Evolutionary conservation across 2,888 invertebrate species (phyloP), one percentile per base, ranked within the genome.

Genomic region (Agrotis clavis): DNA sequence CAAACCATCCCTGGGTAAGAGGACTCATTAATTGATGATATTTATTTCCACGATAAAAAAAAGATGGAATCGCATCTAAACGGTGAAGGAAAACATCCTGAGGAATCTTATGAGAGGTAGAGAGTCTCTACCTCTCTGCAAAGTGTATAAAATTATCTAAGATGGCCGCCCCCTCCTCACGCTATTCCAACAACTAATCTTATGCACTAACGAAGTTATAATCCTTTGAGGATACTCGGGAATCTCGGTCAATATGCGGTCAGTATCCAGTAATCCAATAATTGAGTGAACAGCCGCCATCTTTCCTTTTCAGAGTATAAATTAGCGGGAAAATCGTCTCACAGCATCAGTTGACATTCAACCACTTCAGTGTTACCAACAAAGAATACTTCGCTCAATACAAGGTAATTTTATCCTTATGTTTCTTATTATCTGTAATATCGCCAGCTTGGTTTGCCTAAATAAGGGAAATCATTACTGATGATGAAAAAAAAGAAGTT

Each of bases 181-280:
- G 71, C 69, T 62, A 79, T 74, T 80, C 79, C 61, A 82, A 74
- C 75, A 81, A 83, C 82, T 74, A 90, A 91, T 90, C 87, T 86
- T 87, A 88, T 90, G 91, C 92, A 92, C 89, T 93, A 94, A 94
- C 90, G 77, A 92, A 94, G 93, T 94, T 95, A 88, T 90, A 90
- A 94, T 94, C 94, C 93, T 92, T 61, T 35, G 87, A 86, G 94
- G 61, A 72, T 72, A 66, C 63, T 77, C 50, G 63, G 50, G 60
- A 69, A 25, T 51, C 84, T 89, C 78, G 77, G 90, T 90, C 92
- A 94, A 94, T 92, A 93, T 94, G 95, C 88, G 95, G 95, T 93
- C 91, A 92, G 86, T 81, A 87, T 91, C 90, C 92, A 90, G 80
- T 95, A 94, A 95, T 95, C 95, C 95, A 91, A 90, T 95, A 95